These are phyloP conservation scores for Callospermophilus lateralis DNA, from an alignment of 2,113 vertebrate genomes.

Conservation along the genomic window DNA sequence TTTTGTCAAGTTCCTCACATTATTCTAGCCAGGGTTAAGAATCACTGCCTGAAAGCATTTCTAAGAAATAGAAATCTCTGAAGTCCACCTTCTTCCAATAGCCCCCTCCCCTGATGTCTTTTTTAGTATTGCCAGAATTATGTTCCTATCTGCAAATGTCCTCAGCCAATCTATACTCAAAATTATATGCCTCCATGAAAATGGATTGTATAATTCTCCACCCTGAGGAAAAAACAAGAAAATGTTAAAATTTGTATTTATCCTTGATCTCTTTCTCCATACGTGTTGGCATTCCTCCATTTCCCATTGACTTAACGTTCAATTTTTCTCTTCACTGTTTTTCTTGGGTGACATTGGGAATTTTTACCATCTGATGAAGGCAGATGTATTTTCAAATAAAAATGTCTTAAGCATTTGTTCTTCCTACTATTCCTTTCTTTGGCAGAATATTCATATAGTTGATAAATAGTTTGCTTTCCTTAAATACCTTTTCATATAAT, in stretches of 20 bases:
- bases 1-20: background rate
- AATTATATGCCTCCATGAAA: constrained; percentile 50
- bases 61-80: background rate
- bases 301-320: constrained; percentile 80
- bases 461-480: constrained; percentile 84
- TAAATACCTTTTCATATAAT: constrained; percentile 84
- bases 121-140: constrained; percentile 4
- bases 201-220: constrained; percentile 54
- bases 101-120: background rate
- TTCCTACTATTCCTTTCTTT: constrained; percentile 82
- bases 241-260: constrained; percentile 76
- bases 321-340: constrained; percentile 81
- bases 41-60: background rate
- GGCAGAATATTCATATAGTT: constrained; percentile 84
- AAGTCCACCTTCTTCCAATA: background rate
- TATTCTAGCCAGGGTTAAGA: background rate
- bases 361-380: constrained; percentile 85
- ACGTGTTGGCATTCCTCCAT: constrained; percentile 77
- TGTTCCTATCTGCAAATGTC: background rate
- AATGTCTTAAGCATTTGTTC: constrained; percentile 84
- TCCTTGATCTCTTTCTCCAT: constrained; percentile 74
- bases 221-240: constrained; percentile 68
- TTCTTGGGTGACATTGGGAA: constrained; percentile 83
- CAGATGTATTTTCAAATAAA: constrained; percentile 86
- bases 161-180: constrained; percentile 37